Conservation (phyloP, 2,888 invertebrate genomes). For the Baccha elongata region DNA sequence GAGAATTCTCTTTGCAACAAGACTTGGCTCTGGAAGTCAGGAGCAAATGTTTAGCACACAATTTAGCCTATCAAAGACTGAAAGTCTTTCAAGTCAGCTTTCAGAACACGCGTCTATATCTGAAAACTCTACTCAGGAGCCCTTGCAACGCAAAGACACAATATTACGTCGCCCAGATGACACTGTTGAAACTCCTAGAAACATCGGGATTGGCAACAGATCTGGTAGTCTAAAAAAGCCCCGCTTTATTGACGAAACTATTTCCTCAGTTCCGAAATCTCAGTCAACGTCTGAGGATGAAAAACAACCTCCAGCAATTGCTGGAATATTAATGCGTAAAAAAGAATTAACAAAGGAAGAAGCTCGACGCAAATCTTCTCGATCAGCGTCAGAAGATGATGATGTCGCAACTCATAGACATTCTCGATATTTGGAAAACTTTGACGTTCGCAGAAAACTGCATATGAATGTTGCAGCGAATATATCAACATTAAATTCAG, state of each 20-base stretch:
- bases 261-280: conserved; percentile 71
- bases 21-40: conserved; percentile 85
- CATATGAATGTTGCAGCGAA: conserved; percentile 79
- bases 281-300: conserved; percentile 80
- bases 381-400: conserved; percentile 81
- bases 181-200: conserved; percentile 40
- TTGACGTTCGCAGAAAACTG: conserved; percentile 81
- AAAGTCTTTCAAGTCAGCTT: conserved; percentile 86
- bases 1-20: conserved; percentile 86
- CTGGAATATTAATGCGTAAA: conserved; percentile 78
- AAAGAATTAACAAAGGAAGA: conserved; percentile 76
- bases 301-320: conserved; percentile 71
- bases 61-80: conserved; percentile 86
- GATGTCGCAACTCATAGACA: conserved; percentile 78
- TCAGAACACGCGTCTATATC: conserved; percentile 82
- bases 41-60: conserved; percentile 88
- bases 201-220: conserved; percentile 38
- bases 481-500: conserved; percentile 77
- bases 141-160: conserved; percentile 79
- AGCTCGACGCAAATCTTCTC: conserved; percentile 76
- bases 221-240: conserved; percentile 63
- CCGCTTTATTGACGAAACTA: conserved; percentile 65
- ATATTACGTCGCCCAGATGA: conserved; percentile 79
- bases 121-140: conserved; percentile 76
- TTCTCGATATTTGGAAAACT: conserved; percentile 81